Conservation (phyloP, 2,113 vertebrate species). For the Oenanthe melanoleuca region DNA sequence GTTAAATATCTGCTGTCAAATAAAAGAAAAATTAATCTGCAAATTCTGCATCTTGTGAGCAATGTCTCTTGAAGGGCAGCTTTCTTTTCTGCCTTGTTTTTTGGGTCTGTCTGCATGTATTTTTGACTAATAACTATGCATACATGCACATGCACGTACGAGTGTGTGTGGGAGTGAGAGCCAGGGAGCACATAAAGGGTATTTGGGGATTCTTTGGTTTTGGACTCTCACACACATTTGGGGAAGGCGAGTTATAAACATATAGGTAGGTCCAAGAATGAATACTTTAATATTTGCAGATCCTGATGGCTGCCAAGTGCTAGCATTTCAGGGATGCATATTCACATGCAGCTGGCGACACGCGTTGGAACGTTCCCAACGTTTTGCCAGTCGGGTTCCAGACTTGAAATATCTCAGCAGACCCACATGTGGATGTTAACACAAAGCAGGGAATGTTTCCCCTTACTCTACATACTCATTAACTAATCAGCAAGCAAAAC, state of each 20-base stretch:
- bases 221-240: constrained; percentile 45
- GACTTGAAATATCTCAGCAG: constrained; percentile 33
- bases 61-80: neutral
- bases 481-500: constrained; percentile 10
- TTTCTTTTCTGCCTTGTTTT: constrained; percentile 27
- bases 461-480: neutral
- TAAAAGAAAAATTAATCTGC: neutral
- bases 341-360: constrained; percentile 65
- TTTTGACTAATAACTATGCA: constrained; percentile 52
- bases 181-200: constrained; percentile 60
- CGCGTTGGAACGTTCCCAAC: neutral
- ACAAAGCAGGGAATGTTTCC: neutral
- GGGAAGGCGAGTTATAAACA: constrained; percentile 59
- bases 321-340: constrained; percentile 70
- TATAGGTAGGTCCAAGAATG: constrained; percentile 64
- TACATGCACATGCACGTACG: constrained; percentile 49
- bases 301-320: constrained; percentile 51
- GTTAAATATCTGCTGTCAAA: neutral
- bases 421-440: neutral
- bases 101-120: neutral
- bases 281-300: constrained; percentile 68
- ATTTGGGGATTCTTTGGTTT: constrained; percentile 72
- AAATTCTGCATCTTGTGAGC: neutral
- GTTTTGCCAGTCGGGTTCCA: constrained; percentile 36
- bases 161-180: constrained; percentile 47